phyloP scores from a whole-genome alignment of 53 echinoderm and acorn worm species.

The Arbacia lixula region DNA sequence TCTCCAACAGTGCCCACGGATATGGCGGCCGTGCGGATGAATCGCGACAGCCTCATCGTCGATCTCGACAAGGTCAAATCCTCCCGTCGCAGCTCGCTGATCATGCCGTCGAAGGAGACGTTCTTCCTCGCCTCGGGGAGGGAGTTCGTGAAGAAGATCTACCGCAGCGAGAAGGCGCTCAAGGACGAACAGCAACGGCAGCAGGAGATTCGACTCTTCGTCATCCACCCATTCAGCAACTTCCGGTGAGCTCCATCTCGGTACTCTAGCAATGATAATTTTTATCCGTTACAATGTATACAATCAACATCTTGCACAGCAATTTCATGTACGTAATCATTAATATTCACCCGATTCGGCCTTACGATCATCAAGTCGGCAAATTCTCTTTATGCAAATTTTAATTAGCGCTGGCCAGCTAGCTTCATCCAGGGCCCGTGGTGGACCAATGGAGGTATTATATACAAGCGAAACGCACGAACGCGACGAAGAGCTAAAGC shows the following conservation, averaged over 20 bases:
- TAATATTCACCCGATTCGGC: neutral
- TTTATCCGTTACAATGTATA: no score
- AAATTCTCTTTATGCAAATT: no score
- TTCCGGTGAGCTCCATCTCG: constrained; percentile 80
- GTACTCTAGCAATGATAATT: no score
- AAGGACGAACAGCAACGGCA: constrained; percentile 84
- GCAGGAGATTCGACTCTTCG: constrained; percentile 67
- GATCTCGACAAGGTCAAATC: neutral
- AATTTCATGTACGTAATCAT: no score
- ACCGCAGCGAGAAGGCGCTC: constrained; percentile 88
- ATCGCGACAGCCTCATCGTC: constrained; percentile 13
- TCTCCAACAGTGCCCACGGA: neutral
- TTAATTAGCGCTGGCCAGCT: no score
- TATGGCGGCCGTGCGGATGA: neutral
- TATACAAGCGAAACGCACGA: no score
- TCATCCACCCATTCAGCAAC: constrained; percentile 94
- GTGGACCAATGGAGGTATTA: no score
- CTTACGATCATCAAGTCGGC: no score
- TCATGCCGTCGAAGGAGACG: constrained; percentile 57
- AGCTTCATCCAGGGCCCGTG: no score
- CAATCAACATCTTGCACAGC: no score
- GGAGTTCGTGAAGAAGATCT: constrained; percentile 89
- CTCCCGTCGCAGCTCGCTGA: neutral
- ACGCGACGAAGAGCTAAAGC: no score
- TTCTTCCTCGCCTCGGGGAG: constrained; percentile 89